Evolutionary conservation across 2,888 invertebrate species (phyloP), one percentile per base, ranked within the genome.

Genomic region (Oscheius sp.): DNA sequence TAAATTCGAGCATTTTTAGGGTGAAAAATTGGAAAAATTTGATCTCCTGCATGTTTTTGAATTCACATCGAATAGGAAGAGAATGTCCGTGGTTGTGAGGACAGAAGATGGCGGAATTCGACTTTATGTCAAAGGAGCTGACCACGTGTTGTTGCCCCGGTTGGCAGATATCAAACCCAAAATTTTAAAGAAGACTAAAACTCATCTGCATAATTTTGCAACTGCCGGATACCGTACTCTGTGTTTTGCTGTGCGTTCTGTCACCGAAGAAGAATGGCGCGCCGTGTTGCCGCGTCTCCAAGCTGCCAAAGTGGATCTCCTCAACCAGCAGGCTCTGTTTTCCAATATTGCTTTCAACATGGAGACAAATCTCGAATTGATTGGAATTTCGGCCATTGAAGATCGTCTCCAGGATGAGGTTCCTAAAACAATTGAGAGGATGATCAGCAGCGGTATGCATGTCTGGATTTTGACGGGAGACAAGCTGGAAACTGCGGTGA

Each of bases 401-500:
- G 79, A 79, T 41, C 58, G 49, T 23, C 77, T 79, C 21, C 79
- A 79, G 49, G 77, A 77, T n/a, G 72, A 80, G 9, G 98, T 99
- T 58, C 96, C 96, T 1, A 96, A 98, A 89, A 94, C 96, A 69
- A 96, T 99, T 89, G 93, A 94, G 35, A 92, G 94, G 41, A 91
- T 98, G 53, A 91, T 95, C 66, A 93, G 94, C 89, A 97, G 97
- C 18, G 95, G 95, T 16, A 89, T 79, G 52, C 66, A 68, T 13
- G 92, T 98, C 79, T 98, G 98, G 98, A 94, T 98, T 59, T 91
- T 98, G 85, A 99, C 98, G 0, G 98, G 98, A 1, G 98, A 99
- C 90, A 98, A 98, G 90, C 96, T 97, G 90, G 98, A 99, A 91
- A 99, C 98, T 23, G 98, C 98, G 83, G 96, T 98, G 86, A 99